Base-by-base conservation (phyloP, 2,888 invertebrate genomes). In the Andrena dorsata region DNA sequence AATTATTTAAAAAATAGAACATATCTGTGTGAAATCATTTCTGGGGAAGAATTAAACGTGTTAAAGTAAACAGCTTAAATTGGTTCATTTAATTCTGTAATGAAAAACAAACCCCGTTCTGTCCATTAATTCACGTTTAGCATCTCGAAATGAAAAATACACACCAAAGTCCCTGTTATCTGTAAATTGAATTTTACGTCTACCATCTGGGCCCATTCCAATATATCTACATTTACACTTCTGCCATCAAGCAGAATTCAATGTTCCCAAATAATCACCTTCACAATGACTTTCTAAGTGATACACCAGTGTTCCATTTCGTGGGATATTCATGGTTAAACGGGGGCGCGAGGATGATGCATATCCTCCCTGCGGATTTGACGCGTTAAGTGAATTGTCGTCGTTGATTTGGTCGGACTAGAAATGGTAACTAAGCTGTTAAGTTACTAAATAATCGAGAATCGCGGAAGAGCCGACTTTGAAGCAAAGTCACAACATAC, bases 401-500 rank as follows among this genome's bases (percentile, higher is more conserved):
- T 63, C 78, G 85, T 75, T 82, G 86, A 84, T 78, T 86, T 76
- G 76, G 73, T 63, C 66, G 83, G 73, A 88, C 85, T 88, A 83
- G 86, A 85, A 85, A 88, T 85, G 85, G 82, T 74, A 85, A 85
- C 82, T 85, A 88, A 86, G 68, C 81, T 81, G 85, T 80, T 82
- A 83, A 83, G 86, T 83, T 86, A 80, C 86, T 80, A 76, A 85
- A 86, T 83, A 86, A 88, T 88, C 82, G 83, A 75, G 80, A 61
- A 16, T 69, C 71, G 73, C 65, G 75, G 53, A 74, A 73, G 49
- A 51, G 63, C 58, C 35, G 64, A 13, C 41, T 47, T 69, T 60
- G 72, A 58, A 77, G 75, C 80, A 49, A 73, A 79, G 68, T 82
- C 79, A 73, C 84, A 75, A 79, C 51, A n/a, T 65, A 35, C 71